Conservation (phyloP, 2,888 invertebrate genomes). For the Phyllotreta striolata region DNA sequence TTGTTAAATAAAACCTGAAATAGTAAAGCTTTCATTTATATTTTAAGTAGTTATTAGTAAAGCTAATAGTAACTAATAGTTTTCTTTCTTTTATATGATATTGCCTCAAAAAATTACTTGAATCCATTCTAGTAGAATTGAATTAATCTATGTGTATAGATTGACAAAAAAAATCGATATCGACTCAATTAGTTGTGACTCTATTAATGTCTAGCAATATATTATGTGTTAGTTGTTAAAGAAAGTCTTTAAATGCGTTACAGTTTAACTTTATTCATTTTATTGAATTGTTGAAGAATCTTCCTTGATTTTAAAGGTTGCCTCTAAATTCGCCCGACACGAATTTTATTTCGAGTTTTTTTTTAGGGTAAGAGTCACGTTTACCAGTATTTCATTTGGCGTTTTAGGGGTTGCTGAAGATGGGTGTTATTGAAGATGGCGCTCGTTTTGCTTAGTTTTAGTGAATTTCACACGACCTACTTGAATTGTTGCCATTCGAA, state of each 20-base stretch:
- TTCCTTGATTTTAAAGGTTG: constrained; percentile 25
- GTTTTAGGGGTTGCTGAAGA: constrained; percentile 33
- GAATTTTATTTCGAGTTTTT: no score
- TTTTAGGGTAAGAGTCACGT: constrained; percentile 24
- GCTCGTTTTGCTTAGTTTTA: constrained; percentile 2
- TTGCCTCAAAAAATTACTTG: no score
- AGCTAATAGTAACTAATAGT: no score
- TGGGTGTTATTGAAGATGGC: constrained; percentile 6
- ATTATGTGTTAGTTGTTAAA: constrained; percentile 56
- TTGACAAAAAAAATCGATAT: constrained; percentile 38
- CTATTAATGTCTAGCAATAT: constrained; percentile 57
- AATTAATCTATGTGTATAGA: constrained; percentile 20
- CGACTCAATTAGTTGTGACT: constrained; percentile 49
- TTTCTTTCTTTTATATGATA: no score
- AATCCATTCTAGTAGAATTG: no score
- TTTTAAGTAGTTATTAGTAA: no score
- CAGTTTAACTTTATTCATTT: constrained; percentile 43
- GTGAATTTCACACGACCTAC: background rate
- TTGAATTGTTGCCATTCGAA: no score
- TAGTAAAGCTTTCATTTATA: no score
- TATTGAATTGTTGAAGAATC: constrained; percentile 42
- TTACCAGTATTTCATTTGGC: constrained; percentile 31
- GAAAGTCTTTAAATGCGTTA: constrained; percentile 49
- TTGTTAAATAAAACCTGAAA: no score
- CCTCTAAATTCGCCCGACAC: constrained; percentile 20